A percentile compares a stretch with the other conserved stretches of the same genome.
These are phyloP conservation scores for Spisula subtruncata DNA, from an alignment of 2,888 invertebrate species.

Conservation along the genomic window DNA sequence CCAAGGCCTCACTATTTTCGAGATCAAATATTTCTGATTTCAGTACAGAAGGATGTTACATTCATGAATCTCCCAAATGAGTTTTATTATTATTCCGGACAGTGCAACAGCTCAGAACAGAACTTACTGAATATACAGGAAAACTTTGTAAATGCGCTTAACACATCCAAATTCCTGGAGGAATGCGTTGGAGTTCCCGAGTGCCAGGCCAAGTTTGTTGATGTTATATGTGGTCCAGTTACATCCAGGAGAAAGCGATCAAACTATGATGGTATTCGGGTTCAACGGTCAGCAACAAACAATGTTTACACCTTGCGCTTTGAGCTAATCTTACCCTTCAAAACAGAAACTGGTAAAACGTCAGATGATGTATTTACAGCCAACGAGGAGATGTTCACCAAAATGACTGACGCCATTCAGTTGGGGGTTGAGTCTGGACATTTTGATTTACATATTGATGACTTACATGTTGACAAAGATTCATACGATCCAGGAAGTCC, in stretches of 20 bases:
- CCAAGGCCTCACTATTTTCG: no score
- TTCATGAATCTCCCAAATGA: slow-evolving; percentile 59
- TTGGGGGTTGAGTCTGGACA: slow-evolving; percentile 49
- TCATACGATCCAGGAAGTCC: slow-evolving; percentile 52
- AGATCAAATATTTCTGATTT: neutral
- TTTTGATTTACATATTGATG: slow-evolving; percentile 48
- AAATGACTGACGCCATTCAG: slow-evolving; percentile 51
- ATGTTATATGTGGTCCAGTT: slow-evolving; percentile 62
- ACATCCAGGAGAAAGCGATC: slow-evolving; percentile 46
- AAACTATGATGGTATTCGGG: neutral
- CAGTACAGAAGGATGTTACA: slow-evolving; percentile 35
- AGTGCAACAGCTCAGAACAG: slow-evolving; percentile 56
- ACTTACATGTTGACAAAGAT: slow-evolving; percentile 48
- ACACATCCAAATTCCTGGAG: slow-evolving; percentile 47
- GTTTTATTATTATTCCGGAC: slow-evolving; percentile 63
- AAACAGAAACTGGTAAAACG: neutral
- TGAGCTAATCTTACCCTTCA: slow-evolving; percentile 51
- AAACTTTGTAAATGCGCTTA: slow-evolving; percentile 61
- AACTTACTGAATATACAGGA: slow-evolving; percentile 53
- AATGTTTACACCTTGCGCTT: slow-evolving; percentile 46
- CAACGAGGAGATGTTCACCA: slow-evolving; percentile 38
- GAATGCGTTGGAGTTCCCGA: slow-evolving; percentile 56
- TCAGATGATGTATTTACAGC: slow-evolving; percentile 22
- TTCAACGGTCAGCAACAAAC: neutral
- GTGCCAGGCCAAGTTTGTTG: slow-evolving; percentile 60